Conservation (phyloP, 1,140 invertebrate species). For the Oryzaephilus surinamensis region DNA sequence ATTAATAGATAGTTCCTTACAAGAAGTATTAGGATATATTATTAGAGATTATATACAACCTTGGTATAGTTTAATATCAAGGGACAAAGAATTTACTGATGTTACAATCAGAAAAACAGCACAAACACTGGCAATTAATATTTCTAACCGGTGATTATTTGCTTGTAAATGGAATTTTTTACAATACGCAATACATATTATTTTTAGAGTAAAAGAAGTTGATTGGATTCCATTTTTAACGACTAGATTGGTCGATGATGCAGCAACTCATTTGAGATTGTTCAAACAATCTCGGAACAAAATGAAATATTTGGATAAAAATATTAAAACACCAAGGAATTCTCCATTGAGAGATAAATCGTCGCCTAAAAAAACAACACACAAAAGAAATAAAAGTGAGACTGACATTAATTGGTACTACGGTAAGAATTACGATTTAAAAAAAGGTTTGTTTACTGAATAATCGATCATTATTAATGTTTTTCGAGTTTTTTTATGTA, state of each 20-base stretch:
- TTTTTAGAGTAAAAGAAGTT: slow-evolving; percentile 66
- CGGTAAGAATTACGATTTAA: slow-evolving; percentile 29
- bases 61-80: slow-evolving; percentile 54
- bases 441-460: slow-evolving; percentile 14
- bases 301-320: slow-evolving; percentile 42
- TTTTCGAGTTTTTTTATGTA: too few relatives aligned
- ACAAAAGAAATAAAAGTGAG: slow-evolving; percentile 59
- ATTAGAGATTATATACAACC: slow-evolving; percentile 66
- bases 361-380: slow-evolving; percentile 37
- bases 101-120: slow-evolving; percentile 41
- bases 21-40: slow-evolving; percentile 49
- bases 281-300: slow-evolving; percentile 63
- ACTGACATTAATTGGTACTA: slow-evolving; percentile 56
- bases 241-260: slow-evolving; percentile 77
- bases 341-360: slow-evolving; percentile 39
- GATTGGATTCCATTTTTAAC: slow-evolving; percentile 85
- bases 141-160: slow-evolving; percentile 40
- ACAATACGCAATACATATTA: slow-evolving; percentile 6
- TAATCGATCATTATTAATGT: too few relatives aligned
- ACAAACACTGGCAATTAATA: slow-evolving; percentile 46
- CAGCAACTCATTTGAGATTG: slow-evolving; percentile 76
- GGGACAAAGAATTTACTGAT: slow-evolving; percentile 43
- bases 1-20: slow-evolving; percentile 35
- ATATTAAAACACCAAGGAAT: slow-evolving; percentile 38
- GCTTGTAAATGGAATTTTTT: slow-evolving; percentile 4